These are phyloP conservation scores for Erpornis zantholeuca DNA, from an alignment of 2,113 vertebrate species.

Conservation along the genomic window DNA sequence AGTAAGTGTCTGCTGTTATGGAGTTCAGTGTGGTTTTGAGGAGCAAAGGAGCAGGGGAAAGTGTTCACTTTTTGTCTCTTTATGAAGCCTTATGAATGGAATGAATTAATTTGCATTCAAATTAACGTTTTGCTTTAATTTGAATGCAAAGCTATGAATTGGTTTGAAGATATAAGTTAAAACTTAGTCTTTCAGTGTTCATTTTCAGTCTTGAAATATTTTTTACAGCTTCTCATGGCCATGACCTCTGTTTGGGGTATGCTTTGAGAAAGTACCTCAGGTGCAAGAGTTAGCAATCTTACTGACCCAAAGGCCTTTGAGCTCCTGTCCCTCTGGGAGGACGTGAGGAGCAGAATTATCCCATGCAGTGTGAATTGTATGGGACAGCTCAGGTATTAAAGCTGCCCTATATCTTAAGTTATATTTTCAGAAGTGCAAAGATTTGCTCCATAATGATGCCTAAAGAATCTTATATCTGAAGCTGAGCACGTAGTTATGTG, in stretches of 20 bases:
- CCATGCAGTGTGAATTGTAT: background rate
- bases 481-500: accelerated
- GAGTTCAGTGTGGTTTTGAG: background rate
- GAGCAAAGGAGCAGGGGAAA: background rate
- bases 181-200: background rate
- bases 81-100: background rate
- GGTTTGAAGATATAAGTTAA: background rate
- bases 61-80: background rate
- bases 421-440: background rate
- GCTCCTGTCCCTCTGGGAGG: background rate
- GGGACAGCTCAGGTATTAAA: background rate
- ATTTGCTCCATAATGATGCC: background rate
- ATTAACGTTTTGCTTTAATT: background rate
- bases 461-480: background rate
- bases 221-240: background rate
- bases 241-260: background rate
- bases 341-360: background rate
- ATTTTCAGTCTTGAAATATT: background rate
- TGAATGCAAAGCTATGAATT: background rate
- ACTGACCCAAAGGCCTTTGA: background rate
- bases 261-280: background rate
- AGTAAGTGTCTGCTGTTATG: constrained; percentile 68
- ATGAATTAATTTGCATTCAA: too few relatives aligned
- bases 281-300: background rate
- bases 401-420: background rate